A percentile compares a stretch with the other conserved stretches of the same genome.
Conservation (phyloP, 2,888 invertebrate species). For the Synanthedon vespiformis region DNA sequence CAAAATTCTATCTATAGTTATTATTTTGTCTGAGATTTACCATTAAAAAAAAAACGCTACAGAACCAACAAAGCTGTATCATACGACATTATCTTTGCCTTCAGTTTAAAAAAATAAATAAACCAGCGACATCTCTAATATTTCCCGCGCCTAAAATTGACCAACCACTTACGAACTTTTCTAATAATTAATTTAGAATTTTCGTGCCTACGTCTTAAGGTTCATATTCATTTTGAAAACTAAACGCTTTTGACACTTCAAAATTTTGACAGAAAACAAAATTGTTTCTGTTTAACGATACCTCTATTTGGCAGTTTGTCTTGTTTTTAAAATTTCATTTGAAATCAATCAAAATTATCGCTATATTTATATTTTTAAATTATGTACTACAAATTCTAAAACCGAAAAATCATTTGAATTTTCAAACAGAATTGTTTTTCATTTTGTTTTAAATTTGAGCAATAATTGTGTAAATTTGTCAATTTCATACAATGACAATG, state of each 20-base stretch:
- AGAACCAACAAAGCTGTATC: not conserved
- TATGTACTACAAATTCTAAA: not conserved
- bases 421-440: too few relatives aligned
- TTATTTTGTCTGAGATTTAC: too few relatives aligned
- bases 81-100: not conserved
- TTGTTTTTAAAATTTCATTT: not conserved
- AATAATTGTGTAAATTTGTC: too few relatives aligned
- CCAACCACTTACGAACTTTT: constrained; percentile 24
- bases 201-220: constrained; percentile 16
- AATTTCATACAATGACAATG: too few relatives aligned
- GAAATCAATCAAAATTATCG: not conserved
- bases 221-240: constrained; percentile 9
- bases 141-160: constrained; percentile 46
- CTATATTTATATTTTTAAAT: not conserved
- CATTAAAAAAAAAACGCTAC: not conserved
- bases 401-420: not conserved
- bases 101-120: not conserved
- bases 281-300: constrained; percentile 9
- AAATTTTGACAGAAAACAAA: constrained; percentile 8
- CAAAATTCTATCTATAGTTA: too few relatives aligned
- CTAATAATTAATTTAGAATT: constrained; percentile 50
- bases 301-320: constrained; percentile 33
- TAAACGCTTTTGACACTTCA: constrained; percentile 29
- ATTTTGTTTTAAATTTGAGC: too few relatives aligned
- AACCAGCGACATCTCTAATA: not conserved